Conservation (phyloP, 1,140 invertebrate species). For the Danaus melanippus region DNA sequence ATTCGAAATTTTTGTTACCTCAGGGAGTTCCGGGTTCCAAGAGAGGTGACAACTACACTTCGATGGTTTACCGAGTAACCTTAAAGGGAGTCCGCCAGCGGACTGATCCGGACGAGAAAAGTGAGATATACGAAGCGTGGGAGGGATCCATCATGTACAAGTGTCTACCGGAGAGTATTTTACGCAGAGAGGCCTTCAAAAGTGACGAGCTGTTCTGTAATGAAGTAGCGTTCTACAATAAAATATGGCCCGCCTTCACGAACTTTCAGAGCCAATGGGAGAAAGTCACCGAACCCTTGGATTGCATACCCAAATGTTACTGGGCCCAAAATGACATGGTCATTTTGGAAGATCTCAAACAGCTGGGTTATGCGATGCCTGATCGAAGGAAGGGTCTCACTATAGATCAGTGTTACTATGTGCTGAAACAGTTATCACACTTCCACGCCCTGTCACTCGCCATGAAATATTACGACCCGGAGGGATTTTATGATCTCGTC, state of each 20-base stretch:
- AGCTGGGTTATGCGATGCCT: conserved; percentile 77
- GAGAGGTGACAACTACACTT: conserved; percentile 82
- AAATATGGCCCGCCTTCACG: conserved; percentile 76
- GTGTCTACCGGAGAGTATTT: conserved; percentile 76
- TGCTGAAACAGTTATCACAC: conserved; percentile 76
- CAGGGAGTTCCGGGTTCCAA: conserved; percentile 78
- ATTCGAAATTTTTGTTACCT: conserved; percentile 10
- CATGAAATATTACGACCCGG: conserved; percentile 75
- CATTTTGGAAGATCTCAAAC: conserved; percentile 75
- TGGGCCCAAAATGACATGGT: conserved; percentile 76
- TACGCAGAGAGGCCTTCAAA: conserved; percentile 77
- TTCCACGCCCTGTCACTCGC: conserved; percentile 79
- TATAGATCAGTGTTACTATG: conserved; percentile 73
- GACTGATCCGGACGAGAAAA: conserved; percentile 45
- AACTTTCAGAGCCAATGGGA: conserved; percentile 70
- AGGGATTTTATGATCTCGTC: conserved; percentile 74
- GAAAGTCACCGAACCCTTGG: conserved; percentile 67
- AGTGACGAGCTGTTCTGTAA: conserved; percentile 80
- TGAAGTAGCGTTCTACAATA: conserved; percentile 80
- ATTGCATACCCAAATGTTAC: conserved; percentile 77
- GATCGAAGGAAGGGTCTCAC: conserved; percentile 77
- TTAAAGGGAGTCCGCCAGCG: conserved; percentile 71
- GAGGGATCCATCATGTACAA: conserved; percentile 79
- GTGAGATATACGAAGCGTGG: conserved; percentile 65
- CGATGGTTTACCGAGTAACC: conserved; percentile 78